Conservation (phyloP, 2,888 invertebrate genomes). For the Netelia virgata region DNA sequence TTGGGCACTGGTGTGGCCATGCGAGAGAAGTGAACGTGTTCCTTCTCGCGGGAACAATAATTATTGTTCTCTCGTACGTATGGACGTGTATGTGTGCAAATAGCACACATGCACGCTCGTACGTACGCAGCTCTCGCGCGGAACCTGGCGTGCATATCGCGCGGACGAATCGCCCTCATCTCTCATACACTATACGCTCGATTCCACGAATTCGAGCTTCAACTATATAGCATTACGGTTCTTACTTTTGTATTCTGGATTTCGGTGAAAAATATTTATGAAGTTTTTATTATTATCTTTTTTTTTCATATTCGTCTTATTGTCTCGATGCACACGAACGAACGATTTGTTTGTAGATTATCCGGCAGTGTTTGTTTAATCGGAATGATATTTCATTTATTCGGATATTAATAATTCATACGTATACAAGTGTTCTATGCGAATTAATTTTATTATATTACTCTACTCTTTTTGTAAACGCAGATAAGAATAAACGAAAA, state of each 20-base stretch:
- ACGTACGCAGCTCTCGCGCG: background rate
- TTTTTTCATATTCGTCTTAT: background rate
- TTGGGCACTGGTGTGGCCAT: background rate
- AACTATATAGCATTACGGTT: conserved; percentile 12
- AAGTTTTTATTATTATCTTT: conserved; percentile 2
- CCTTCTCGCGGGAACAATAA: conserved; percentile 68
- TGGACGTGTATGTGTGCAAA: too few relatives aligned
- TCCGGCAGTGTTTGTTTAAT: too few relatives aligned
- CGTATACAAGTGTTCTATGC: too few relatives aligned
- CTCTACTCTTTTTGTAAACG: too few relatives aligned
- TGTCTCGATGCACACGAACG: background rate
- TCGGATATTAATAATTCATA: too few relatives aligned
- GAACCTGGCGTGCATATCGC: conserved; percentile 59
- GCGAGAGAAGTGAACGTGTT: conserved; percentile 35
- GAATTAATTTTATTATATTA: too few relatives aligned
- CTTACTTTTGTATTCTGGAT: conserved; percentile 30
- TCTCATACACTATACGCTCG: conserved; percentile 43
- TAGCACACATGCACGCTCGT: conserved; percentile 20
- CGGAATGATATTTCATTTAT: too few relatives aligned
- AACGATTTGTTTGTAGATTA: too few relatives aligned
- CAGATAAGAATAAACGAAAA: too few relatives aligned
- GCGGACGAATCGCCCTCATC: conserved; percentile 58
- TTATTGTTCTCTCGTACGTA: conserved; percentile 66
- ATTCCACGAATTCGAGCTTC: conserved; percentile 57
- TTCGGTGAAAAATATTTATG: background rate